These are phyloP conservation scores for Chrysemys picta DNA, from an alignment of 2,113 vertebrate genomes.

Conservation along the genomic window DNA sequence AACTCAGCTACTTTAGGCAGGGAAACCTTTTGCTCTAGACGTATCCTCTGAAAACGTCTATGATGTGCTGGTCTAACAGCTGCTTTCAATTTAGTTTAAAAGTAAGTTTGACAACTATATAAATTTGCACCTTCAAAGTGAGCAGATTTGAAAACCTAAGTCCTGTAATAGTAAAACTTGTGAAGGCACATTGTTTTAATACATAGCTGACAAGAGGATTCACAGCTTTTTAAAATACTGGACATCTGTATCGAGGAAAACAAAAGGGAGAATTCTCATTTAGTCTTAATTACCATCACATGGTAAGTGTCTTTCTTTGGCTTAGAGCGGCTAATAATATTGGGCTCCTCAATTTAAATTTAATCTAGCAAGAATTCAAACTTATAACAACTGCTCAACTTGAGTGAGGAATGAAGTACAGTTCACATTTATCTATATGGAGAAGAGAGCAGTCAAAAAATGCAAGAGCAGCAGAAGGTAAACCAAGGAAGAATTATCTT, in stretches of 20 bases:
- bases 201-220: constrained; percentile 10
- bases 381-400: background rate
- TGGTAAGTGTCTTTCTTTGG: background rate
- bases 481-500: constrained; percentile 38
- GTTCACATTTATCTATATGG: background rate
- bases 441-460: constrained; percentile 2
- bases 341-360: background rate
- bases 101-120: constrained; percentile 56
- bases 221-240: constrained; percentile 37
- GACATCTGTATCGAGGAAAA: background rate
- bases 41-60: constrained; percentile 25
- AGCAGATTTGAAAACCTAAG: constrained; percentile 28
- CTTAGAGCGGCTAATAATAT: background rate
- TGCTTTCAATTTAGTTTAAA: constrained; percentile 72
- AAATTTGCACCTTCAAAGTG: constrained; percentile 66
- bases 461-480: constrained; percentile 16
- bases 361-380: background rate
- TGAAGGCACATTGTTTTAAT: background rate
- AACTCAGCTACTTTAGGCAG: constrained; percentile 47
- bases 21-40: constrained; percentile 27
- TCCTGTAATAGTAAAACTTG: constrained; percentile 44
- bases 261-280: background rate
- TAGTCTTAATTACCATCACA: constrained; percentile 20
- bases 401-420: constrained; percentile 12
- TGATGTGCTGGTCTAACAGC: constrained; percentile 41